A percentile compares a stretch with the other conserved stretches of the same genome.
phyloP scores from a whole-genome alignment of 2,113 vertebrate genomes.

The Indicator indicator region DNA sequence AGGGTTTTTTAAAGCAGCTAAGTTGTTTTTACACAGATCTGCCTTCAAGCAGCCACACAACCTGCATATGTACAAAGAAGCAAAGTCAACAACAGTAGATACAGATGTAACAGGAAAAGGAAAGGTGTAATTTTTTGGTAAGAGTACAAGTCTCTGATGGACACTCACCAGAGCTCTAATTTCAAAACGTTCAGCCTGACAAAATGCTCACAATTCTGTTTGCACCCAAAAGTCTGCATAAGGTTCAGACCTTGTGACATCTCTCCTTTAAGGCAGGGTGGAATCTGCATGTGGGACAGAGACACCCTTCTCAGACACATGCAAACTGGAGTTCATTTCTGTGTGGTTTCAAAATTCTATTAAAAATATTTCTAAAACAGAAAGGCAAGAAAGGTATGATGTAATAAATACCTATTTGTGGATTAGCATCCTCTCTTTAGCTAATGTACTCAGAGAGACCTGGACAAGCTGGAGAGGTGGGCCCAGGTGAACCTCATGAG shows the following conservation, averaged over 20 bases:
- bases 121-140: background rate
- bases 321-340: background rate
- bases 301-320: background rate
- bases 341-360: background rate
- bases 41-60: background rate
- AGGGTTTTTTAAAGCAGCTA: background rate
- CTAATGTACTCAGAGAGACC: background rate
- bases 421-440: background rate
- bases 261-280: background rate
- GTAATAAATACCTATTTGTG: fast-evolving
- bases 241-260: background rate
- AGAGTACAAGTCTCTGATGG: background rate
- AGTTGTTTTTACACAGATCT: background rate
- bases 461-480: too few relatives aligned
- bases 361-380: background rate
- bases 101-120: background rate
- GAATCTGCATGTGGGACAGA: background rate
- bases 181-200: background rate
- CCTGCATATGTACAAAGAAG: background rate
- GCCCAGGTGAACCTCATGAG: too few relatives aligned
- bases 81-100: background rate
- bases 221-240: background rate
- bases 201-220: background rate
- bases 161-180: background rate
- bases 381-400: background rate